Conservation (phyloP, 2,797 vertebrate species). For the Pipistrellus nathusii region DNA sequence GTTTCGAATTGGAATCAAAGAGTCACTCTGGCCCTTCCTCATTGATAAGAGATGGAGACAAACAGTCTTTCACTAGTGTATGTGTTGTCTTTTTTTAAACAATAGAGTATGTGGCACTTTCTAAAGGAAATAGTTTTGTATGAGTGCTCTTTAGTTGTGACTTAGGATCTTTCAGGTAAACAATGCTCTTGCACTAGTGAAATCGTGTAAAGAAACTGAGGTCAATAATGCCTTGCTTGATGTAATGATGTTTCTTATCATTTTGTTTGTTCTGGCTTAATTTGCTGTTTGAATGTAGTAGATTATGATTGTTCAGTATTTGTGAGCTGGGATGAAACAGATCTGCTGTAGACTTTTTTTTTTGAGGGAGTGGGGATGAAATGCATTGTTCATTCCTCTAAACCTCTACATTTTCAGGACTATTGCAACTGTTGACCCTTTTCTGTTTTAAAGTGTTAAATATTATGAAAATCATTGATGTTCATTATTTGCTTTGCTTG, state of each 20-base stretch:
- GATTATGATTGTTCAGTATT: conserved; percentile 79
- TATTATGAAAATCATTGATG: conserved; percentile 73
- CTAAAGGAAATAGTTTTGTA: conserved; percentile 89
- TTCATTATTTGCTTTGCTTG: conserved; percentile 83
- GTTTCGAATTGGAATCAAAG: conserved; percentile 92
- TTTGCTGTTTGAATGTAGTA: conserved; percentile 49
- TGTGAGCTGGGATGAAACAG: conserved; percentile 73
- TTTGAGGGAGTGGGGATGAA: conserved; percentile 52
- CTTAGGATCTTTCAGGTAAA: conserved; percentile 86
- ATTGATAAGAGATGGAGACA: conserved; percentile 96
- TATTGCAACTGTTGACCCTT: conserved; percentile 65
- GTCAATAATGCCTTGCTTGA: conserved; percentile 75
- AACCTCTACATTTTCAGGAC: conserved; percentile 70
- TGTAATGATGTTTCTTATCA: conserved; percentile 73
- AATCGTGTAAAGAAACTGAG: conserved; percentile 77
- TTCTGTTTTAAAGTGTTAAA: conserved; percentile 70
- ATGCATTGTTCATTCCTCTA: conserved; percentile 72
- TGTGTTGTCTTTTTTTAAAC: conserved; percentile 80
- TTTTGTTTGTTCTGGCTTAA: conserved; percentile 76
- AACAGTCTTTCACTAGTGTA: conserved; percentile 95
- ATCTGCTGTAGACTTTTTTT: conserved; percentile 78
- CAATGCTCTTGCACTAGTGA: conserved; percentile 88
- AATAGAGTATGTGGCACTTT: conserved; percentile 88
- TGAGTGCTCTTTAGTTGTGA: conserved; percentile 87
- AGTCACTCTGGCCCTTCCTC: conserved; percentile 97